Conservation (phyloP, 2,888 invertebrate species). For the Dryomyza anilis region DNA sequence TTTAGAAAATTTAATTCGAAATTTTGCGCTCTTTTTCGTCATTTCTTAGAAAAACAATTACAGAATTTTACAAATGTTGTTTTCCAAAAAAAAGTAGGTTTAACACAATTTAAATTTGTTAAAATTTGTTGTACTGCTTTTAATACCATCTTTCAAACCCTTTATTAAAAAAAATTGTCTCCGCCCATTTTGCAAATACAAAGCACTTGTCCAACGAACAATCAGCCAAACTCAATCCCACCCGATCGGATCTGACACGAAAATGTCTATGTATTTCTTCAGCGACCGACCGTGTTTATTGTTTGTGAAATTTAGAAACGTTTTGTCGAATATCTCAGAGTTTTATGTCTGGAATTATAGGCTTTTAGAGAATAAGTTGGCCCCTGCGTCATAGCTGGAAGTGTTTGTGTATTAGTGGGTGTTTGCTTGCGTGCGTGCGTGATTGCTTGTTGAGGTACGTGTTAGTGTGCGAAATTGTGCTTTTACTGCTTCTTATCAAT, state of each 20-base stretch:
- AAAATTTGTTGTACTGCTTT: no score
- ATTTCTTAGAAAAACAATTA: no score
- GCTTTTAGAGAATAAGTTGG: conserved; percentile 18
- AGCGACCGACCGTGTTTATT: conserved; percentile 1
- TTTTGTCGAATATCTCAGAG: conserved; percentile 7
- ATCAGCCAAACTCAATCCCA: background rate
- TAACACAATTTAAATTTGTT: no score
- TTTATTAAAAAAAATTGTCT: no score
- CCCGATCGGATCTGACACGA: conserved; percentile 7
- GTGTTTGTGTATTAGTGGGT: background rate
- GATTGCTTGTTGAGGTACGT: background rate
- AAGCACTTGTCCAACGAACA: no score
- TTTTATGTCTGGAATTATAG: conserved; percentile 14
- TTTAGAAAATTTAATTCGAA: no score
- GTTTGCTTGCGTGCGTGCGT: background rate
- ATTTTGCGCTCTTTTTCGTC: no score
- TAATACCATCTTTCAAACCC: no score
- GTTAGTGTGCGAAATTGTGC: background rate
- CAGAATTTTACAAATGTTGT: no score
- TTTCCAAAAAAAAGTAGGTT: no score
- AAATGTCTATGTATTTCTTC: background rate
- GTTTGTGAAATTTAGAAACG: conserved; percentile 19
- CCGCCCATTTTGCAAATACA: no score
- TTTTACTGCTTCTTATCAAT: conserved; percentile 7
- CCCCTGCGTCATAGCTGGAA: background rate